A percentile compares a stretch with the other conserved stretches of the same genome.
Evolutionary conservation across 2,113 vertebrate species (phyloP).

Genomic region (Tragulus kanchil): DNA sequence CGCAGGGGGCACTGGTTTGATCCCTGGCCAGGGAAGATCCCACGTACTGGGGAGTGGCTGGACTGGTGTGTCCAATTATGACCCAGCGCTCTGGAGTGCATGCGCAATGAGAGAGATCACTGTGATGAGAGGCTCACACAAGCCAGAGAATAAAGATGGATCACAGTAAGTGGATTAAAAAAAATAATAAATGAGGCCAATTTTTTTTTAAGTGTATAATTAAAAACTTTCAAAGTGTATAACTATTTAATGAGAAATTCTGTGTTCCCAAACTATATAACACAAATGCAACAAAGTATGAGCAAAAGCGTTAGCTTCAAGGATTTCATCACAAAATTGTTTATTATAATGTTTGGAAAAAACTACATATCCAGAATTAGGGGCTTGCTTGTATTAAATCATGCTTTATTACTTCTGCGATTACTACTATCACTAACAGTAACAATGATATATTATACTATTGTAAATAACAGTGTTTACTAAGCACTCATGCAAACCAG

Average conservation of each 20-base stretch:
- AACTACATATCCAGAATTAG: not conserved
- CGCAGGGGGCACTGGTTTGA: too few species aligned
- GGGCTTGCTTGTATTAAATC: not conserved
- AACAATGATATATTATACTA: not conserved
- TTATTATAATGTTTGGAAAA: conserved; percentile 14
- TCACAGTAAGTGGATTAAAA: too few species aligned
- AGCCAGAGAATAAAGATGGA: too few species aligned
- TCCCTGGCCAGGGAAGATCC: too few species aligned
- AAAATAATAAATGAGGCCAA: too few species aligned
- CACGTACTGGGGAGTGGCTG: too few species aligned
- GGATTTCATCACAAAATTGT: not conserved
- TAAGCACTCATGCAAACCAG: not conserved
- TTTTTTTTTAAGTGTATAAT: not conserved
- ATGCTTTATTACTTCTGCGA: not conserved
- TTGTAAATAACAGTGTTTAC: not conserved
- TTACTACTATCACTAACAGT: not conserved
- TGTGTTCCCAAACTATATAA: not conserved
- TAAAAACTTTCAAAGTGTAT: not conserved
- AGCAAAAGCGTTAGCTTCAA: not conserved
- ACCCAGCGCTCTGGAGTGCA: too few species aligned
- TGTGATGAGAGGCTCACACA: too few species aligned
- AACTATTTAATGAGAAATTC: conserved; percentile 9
- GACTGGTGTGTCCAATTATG: too few species aligned
- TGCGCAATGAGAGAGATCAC: too few species aligned
- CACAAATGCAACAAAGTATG: not conserved